phyloP scores from a whole-genome alignment of 30 jellyfish, hydroid and myxozoan genomes.

The Cassiopea andromeda region DNA sequence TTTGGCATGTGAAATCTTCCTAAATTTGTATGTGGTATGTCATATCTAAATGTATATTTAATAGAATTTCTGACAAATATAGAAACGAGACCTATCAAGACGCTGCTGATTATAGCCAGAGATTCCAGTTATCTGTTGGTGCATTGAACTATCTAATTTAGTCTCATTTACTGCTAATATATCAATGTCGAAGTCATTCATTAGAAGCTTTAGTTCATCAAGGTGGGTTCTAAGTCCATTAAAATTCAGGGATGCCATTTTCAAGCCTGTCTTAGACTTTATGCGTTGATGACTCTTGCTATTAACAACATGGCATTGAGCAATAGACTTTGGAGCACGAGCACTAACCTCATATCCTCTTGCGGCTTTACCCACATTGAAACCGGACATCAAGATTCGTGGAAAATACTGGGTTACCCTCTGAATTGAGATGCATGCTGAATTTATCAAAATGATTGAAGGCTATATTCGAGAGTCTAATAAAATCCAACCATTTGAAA shows the following conservation, averaged over 20 bases:
- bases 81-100: neutral
- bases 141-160: neutral
- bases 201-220: neutral
- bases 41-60: neutral
- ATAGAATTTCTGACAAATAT: neutral
- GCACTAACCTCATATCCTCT: neutral
- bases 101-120: neutral
- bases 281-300: slow-evolving; percentile 1
- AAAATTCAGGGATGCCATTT: slow-evolving; percentile 17
- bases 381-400: neutral
- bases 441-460: neutral
- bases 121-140: neutral
- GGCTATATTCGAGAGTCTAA: neutral
- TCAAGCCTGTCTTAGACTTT: neutral
- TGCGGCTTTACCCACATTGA: neutral
- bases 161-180: neutral
- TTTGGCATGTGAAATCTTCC: neutral
- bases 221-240: slow-evolving; percentile 23
- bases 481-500: neutral
- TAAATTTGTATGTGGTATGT: neutral
- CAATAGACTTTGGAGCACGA: neutral
- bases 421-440: neutral
- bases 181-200: neutral
- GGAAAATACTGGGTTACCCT: neutral
- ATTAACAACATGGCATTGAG: neutral